A percentile compares a stretch with the other conserved stretches of the same genome.
Evolutionary conservation across 2,888 invertebrate genomes (phyloP).

Genomic region (Agonum fuliginosum): DNA sequence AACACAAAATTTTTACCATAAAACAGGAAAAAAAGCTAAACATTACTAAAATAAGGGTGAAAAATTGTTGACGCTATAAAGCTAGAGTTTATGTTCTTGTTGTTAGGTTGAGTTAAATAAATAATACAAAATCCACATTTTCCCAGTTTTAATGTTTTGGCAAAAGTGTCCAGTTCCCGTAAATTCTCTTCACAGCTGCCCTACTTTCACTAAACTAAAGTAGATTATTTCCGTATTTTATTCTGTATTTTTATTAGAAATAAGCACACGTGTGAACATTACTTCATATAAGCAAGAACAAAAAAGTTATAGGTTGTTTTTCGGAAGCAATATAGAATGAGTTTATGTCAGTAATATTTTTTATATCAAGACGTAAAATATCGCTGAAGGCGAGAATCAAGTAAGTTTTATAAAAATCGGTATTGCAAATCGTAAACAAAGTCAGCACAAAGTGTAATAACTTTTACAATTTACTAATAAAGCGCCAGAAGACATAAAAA

Average conservation of each 20-base stretch:
- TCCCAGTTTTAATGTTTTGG: conserved; percentile 25
- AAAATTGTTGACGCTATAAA: neutral
- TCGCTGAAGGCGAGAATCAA: conserved; percentile 25
- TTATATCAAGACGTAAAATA: conserved; percentile 45
- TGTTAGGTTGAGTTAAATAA: conserved; percentile 16
- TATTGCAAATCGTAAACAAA: conserved; percentile 32
- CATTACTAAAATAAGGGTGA: neutral
- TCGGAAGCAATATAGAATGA: conserved; percentile 51
- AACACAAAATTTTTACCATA: too few species aligned
- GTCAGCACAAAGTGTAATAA: conserved; percentile 1
- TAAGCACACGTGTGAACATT: conserved; percentile 41
- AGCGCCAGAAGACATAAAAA: too few species aligned
- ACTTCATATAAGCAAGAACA: conserved; percentile 46
- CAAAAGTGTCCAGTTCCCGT: conserved; percentile 20
- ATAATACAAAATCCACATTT: conserved; percentile 44
- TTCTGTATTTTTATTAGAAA: conserved; percentile 46
- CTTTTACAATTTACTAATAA: conserved; percentile 6
- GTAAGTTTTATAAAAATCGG: conserved; percentile 32
- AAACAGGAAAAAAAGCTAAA: too few species aligned
- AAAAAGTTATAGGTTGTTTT: conserved; percentile 55
- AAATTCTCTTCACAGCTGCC: neutral
- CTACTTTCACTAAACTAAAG: conserved; percentile 41
- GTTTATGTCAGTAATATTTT: conserved; percentile 49
- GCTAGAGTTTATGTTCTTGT: neutral
- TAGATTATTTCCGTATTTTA: conserved; percentile 46